phyloP scores from a whole-genome alignment of 1,140 invertebrate genomes.

The Tetramorium simillimum region DNA sequence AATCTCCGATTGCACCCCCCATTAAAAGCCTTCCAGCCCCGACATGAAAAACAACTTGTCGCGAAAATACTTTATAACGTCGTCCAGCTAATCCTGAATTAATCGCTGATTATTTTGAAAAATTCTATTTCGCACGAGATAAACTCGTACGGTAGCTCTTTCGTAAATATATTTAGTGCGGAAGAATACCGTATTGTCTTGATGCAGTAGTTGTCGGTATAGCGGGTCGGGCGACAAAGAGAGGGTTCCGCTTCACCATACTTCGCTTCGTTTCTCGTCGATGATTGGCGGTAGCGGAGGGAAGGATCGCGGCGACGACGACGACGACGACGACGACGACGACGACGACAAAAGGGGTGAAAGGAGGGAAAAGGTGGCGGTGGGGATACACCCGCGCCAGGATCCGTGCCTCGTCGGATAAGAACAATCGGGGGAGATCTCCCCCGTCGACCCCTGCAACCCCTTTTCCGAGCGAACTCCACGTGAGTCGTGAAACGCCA shows the following conservation, averaged over 20 bases:
- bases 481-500: slow-evolving; percentile 63
- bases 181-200: neutral
- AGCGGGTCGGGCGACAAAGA: slow-evolving; percentile 50
- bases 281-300: slow-evolving; percentile 69
- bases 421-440: neutral
- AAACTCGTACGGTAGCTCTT: neutral
- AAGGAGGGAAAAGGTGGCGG: slow-evolving; percentile 21
- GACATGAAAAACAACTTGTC: too few relatives aligned
- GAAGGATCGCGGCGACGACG: neutral
- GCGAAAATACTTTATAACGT: neutral
- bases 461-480: neutral
- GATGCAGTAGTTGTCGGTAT: neutral
- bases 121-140: neutral
- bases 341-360: neutral
- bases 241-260: slow-evolving; percentile 61
- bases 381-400: neutral
- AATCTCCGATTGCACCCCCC: too few relatives aligned
- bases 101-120: neutral
- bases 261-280: slow-evolving; percentile 65
- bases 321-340: neutral
- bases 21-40: too few relatives aligned
- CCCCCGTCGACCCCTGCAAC: neutral
- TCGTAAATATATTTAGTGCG: slow-evolving; percentile 3
- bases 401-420: slow-evolving; percentile 1
- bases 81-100: neutral